Percentiles rank a stretch among this genome's conserved stretches.
phyloP scores from a whole-genome alignment of 2,888 invertebrate species.

The Hypolimnas misippus region DNA sequence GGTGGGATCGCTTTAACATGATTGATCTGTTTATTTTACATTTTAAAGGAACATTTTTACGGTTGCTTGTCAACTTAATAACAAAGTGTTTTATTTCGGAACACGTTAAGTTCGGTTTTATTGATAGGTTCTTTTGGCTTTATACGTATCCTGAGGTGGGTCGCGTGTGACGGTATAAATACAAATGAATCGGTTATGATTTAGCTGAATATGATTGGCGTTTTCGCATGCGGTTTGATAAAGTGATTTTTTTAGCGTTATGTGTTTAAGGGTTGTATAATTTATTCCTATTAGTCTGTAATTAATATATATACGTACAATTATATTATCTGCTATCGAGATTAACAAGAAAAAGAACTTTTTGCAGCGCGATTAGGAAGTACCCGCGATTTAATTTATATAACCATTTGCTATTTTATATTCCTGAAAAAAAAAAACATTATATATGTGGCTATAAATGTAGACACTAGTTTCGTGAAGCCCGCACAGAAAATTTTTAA shows the following conservation, averaged over 20 bases:
- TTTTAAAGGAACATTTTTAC: conserved; percentile 84
- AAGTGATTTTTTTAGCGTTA: conserved; percentile 13
- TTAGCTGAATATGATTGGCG: conserved; percentile 51
- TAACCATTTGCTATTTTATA: too few relatives aligned
- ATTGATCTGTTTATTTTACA: conserved; percentile 85
- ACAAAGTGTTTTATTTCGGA: conserved; percentile 82
- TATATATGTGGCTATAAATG: too few relatives aligned
- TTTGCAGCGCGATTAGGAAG: too few relatives aligned
- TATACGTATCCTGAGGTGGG: conserved; percentile 67
- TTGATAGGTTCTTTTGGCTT: conserved; percentile 82
- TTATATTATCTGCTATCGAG: not conserved
- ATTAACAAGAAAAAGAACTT: too few relatives aligned
- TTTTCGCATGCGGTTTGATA: conserved; percentile 43
- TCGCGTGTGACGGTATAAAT: conserved; percentile 51
- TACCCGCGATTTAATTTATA: too few relatives aligned
- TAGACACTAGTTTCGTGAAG: too few relatives aligned
- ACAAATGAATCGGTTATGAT: conserved; percentile 54
- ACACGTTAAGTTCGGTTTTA: conserved; percentile 81
- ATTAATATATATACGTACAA: too few relatives aligned
- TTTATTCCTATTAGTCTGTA: not conserved
- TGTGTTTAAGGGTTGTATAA: conserved; percentile 7
- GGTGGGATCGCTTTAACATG: conserved; percentile 83
- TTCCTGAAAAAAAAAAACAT: too few relatives aligned
- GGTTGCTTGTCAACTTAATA: conserved; percentile 84
- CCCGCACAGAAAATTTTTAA: too few relatives aligned